Base-by-base conservation (phyloP, 2,797 vertebrate genomes). In the Phaenicophaeus curvirostris region DNA sequence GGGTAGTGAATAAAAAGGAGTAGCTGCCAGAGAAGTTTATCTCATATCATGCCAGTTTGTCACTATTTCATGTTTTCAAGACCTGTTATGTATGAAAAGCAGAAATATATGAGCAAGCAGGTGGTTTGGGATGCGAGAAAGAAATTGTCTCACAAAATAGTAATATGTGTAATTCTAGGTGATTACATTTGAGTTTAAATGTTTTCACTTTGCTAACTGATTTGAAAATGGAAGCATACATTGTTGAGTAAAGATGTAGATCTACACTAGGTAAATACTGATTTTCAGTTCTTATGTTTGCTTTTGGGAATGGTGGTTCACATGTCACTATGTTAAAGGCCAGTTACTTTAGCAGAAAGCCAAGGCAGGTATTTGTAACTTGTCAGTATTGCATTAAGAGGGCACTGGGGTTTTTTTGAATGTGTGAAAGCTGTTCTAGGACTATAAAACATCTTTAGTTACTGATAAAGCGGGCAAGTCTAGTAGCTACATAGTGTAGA, bases 261-360 rank as follows among this genome's bases (percentile, higher is more conserved):
- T 57, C 87, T 58, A 85, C 55, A 73, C 61, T 93, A 71, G 80
- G 66, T 76, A 85, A 94, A 90, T 55, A 73, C 63, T 31, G 37
- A 39, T 94, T 65, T 93, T 94, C 80, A 83, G 73, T 90, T 94
- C 77, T 80, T 93, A 12, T 95, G 58, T 86, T 62, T 93, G 67
- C 30, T 85, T 98, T 95, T 91, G 82, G 48, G 73, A 96, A 84
- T 94, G 59, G 30, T 88, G 81, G 55, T 96, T 97, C 78, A 96
- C 96, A 55, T 92, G 48, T 84, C 77, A 37, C 27, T 93, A 19
- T 51, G 81, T 77, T 95, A 88, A 94, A 96, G 85, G 68, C 78
- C 84, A 58, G 41, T 75, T 96, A 86, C 84, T 94, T 92, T 42
- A 95, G 73, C 57, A 91, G 90, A 95, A 95, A 96, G 51, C 72